Conservation (phyloP, 1,140 invertebrate genomes). For the Bombus superbus region DNA sequence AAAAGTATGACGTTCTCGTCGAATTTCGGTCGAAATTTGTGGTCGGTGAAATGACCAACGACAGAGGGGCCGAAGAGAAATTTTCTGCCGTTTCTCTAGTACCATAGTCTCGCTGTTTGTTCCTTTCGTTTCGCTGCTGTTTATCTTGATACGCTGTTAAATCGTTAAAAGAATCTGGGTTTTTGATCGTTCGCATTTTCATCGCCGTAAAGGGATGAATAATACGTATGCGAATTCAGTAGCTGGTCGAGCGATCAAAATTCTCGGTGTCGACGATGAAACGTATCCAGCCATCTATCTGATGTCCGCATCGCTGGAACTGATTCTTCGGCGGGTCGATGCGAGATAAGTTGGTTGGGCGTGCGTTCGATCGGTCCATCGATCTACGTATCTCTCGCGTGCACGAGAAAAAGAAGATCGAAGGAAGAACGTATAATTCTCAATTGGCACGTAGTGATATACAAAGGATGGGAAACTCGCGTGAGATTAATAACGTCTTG, state of each 20-base stretch:
- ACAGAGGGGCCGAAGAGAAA: no score
- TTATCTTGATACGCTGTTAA: not conserved
- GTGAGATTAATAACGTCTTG: constrained; percentile 20
- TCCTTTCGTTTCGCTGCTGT: not conserved
- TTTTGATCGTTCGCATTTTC: not conserved
- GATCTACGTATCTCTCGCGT: constrained; percentile 45
- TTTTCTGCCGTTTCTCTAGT: not conserved
- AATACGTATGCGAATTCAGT: constrained; percentile 27
- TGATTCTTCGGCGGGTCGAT: constrained; percentile 20
- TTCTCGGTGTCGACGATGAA: constrained; percentile 46
- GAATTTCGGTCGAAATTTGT: constrained; percentile 37
- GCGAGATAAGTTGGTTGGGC: constrained; percentile 27
- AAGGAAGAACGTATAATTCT: not conserved
- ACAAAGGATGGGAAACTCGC: constrained; percentile 49
- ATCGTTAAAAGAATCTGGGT: no score
- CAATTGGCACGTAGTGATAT: not conserved
- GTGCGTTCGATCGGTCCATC: constrained; percentile 48
- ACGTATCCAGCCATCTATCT: constrained; percentile 54
- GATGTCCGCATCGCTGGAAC: constrained; percentile 8
- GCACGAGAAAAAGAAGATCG: not conserved
- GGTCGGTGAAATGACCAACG: not conserved
- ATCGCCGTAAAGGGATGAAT: not conserved
- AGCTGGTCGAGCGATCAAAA: constrained; percentile 48
- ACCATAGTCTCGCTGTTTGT: not conserved
- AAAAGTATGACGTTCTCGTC: constrained; percentile 34